Evolutionary conservation across 2,888 invertebrate species (phyloP), one percentile per base, ranked within the genome.

Genomic region (Agrotis puta): DNA sequence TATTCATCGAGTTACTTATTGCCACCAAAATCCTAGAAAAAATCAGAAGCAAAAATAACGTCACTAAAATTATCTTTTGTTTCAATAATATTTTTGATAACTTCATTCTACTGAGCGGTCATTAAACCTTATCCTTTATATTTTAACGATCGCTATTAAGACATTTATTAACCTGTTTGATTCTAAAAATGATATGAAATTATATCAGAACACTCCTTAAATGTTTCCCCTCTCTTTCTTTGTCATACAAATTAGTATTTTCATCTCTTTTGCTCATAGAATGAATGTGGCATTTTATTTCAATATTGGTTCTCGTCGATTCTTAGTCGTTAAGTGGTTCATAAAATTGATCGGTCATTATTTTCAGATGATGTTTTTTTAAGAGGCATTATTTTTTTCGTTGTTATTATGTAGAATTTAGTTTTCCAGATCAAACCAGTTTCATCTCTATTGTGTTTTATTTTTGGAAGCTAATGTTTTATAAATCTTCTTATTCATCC

Each of bases 311-410:
- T 67, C 51, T 69, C 20, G 70, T 80, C 84, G 81, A 83, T 81
- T 81, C 81, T 64, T 43, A 22, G 67, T 64, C 66, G 77, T 85
- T 86, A 88, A 87, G 88, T 88, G 88, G 84, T 82, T 88, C 86
- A 90, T 93, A 90, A 91, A 91, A 91, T 87, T 89, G 88, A 91
- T 91, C 88, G 90, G 79, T 87, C 84, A 92, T 92, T 91, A 93
- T 93, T 90, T 91, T 89, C 75, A 86, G 84, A 87, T 85, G 68
- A 82, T 84, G 85, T 81, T 86, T 84, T 90, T 88, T 91, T 91
- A 89, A 90, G 69, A 65, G 59, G 48, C 20, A 74, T 53, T 74
- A 70, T 73, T 72, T 74, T 68, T 64, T 64, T 56, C 2, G 3
- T 27, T 47, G 3, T 6, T 48, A n/a, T 13, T 24, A 39, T 50